These are phyloP conservation scores for Pipa parva DNA, from an alignment of 2,113 vertebrate genomes.

Conservation along the genomic window DNA sequence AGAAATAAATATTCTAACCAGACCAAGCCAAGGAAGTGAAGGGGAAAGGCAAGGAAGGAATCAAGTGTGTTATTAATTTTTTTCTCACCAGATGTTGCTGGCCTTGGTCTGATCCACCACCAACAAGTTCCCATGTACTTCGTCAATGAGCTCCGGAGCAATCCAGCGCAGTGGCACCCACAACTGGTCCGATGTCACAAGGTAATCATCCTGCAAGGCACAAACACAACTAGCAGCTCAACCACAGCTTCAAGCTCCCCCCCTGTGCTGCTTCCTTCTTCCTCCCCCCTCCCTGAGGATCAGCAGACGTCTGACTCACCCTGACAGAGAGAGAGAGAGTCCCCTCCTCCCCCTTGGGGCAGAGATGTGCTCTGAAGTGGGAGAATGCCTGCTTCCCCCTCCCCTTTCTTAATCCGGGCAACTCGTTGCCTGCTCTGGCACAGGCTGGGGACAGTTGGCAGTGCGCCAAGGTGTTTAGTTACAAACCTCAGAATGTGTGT, in stretches of 20 bases:
- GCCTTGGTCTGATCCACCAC: conserved; percentile 85
- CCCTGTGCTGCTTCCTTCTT: background rate
- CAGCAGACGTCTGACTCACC: conserved; percentile 39
- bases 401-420: conserved; percentile 8
- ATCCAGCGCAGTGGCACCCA: conserved; percentile 94
- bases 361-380: conserved; percentile 25
- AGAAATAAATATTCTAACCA: too few relatives aligned
- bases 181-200: conserved; percentile 85
- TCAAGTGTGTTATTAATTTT: background rate
- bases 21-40: background rate
- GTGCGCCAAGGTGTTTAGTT: conserved; percentile 9
- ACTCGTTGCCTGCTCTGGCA: conserved; percentile 17
- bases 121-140: conserved; percentile 87
- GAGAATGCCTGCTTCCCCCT: background rate
- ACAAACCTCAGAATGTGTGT: conserved; percentile 27
- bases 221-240: background rate
- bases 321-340: conserved; percentile 31
- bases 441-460: conserved; percentile 10
- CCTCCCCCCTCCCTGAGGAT: conserved; percentile 27
- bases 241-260: background rate
- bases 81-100: conserved; percentile 90
- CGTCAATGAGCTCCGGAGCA: conserved; percentile 90
- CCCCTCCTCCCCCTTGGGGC: conserved; percentile 33
- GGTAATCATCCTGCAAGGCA: conserved; percentile 85
- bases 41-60: background rate